phyloP scores from a whole-genome alignment of 1,140 invertebrate genomes.

The Cephus cinctus region DNA sequence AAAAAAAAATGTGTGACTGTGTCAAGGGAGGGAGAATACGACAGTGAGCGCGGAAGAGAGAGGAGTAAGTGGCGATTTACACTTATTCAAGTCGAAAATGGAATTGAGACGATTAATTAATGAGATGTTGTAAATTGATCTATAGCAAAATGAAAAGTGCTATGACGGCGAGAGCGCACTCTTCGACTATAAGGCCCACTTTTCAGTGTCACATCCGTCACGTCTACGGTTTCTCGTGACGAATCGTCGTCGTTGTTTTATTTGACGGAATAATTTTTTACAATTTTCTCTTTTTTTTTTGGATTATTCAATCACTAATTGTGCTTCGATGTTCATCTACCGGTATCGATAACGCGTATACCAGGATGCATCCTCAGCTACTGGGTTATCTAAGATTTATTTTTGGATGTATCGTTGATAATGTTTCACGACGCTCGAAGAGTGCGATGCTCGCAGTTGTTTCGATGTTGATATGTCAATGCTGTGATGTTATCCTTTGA shows the following conservation, averaged over 20 bases:
- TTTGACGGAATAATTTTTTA: too few species aligned
- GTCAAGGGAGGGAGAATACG: slow-evolving; percentile 7
- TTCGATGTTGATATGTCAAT: slow-evolving; percentile 53
- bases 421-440: slow-evolving; percentile 18
- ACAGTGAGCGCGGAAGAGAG: slow-evolving; percentile 14
- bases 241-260: too few species aligned
- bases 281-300: too few species aligned
- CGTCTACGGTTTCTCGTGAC: too few species aligned
- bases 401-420: too few species aligned
- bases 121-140: slow-evolving; percentile 44
- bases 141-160: slow-evolving; percentile 41
- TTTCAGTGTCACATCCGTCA: too few species aligned
- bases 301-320: too few species aligned
- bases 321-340: too few species aligned
- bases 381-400: too few species aligned
- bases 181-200: slow-evolving; percentile 17
- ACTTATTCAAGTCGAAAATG: slow-evolving; percentile 26
- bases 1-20: slow-evolving; percentile 6
- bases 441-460: slow-evolving; percentile 28
- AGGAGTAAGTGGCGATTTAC: slow-evolving; percentile 6
- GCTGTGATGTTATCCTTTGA: slow-evolving; percentile 54
- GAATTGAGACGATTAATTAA: slow-evolving; percentile 41
- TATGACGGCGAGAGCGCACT: slow-evolving; percentile 31
- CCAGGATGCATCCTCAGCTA: too few species aligned
- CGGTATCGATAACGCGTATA: too few species aligned